Evolutionary conservation across 2,797 vertebrate species (phyloP).

Genomic region (Sternotherus odoratus): DNA sequence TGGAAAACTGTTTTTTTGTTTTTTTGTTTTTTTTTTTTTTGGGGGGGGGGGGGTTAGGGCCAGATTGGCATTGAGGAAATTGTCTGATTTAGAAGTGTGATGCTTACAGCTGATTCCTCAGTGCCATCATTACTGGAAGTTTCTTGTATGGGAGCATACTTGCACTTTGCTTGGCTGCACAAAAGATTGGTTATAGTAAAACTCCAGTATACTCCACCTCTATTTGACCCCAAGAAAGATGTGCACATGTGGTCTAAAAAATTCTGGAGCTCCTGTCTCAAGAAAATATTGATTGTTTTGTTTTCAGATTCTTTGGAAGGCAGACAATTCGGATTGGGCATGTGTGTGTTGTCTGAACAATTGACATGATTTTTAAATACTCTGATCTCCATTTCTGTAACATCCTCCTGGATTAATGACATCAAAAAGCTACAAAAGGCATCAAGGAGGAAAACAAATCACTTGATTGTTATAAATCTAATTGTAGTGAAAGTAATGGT

Average conservation of each 20-base stretch:
- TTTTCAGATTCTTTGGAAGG: not conserved
- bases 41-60: no score
- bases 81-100: not conserved
- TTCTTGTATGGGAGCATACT: not conserved
- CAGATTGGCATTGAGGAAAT: not conserved
- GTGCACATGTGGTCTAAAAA: slow-evolving; percentile 1
- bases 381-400: not conserved
- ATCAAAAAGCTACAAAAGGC: not conserved
- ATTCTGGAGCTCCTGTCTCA: not conserved
- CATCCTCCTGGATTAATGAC: not conserved
- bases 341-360: not conserved
- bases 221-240: not conserved
- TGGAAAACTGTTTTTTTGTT: not conserved
- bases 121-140: slow-evolving; percentile 12
- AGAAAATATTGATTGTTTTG: not conserved
- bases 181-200: not conserved
- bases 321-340: not conserved
- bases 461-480: not conserved
- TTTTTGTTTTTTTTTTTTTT: no score
- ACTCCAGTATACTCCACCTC: no score
- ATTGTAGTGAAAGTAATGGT: not conserved
- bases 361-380: not conserved
- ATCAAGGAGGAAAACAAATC: not conserved
- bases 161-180: not conserved
- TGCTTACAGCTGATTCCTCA: not conserved